Conservation (phyloP, 2,113 vertebrate species). For the Formicarius rufipectus region DNA sequence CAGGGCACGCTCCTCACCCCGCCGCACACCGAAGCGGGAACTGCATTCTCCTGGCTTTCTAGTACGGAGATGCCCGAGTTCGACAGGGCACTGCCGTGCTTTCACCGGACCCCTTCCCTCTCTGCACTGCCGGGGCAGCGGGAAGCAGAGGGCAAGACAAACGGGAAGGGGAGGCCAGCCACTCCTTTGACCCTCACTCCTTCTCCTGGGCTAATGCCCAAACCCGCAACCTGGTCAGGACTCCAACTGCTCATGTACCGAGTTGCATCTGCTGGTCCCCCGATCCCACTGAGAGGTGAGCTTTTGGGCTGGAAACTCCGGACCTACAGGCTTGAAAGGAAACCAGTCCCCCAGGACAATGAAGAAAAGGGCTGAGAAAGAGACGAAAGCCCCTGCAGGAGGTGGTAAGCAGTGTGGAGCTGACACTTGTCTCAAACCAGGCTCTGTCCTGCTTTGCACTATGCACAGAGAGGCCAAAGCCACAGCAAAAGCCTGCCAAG, state of each 20-base stretch:
- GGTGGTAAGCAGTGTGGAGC: not conserved
- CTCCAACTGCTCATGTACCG: fast-evolving
- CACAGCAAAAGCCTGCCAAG: not conserved
- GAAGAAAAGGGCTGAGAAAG: not conserved
- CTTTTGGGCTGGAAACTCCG: not conserved
- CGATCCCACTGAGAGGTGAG: not conserved
- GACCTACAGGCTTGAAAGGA: not conserved
- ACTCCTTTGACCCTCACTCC: not conserved
- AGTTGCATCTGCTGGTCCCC: not conserved
- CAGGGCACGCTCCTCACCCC: not conserved
- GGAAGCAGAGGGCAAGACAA: not conserved
- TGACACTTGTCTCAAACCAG: not conserved
- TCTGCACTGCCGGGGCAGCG: not conserved
- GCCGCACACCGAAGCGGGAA: not conserved
- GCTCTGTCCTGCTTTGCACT: not conserved
- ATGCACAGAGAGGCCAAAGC: fast-evolving
- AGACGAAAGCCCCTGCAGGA: fast-evolving
- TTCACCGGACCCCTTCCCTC: fast-evolving
- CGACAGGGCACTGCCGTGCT: fast-evolving
- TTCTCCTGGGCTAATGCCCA: not conserved
- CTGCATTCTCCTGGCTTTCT: not conserved
- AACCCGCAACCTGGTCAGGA: not conserved
- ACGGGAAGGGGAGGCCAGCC: not conserved
- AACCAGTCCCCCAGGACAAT: not conserved
- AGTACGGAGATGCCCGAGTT: not conserved